phyloP scores from a whole-genome alignment of 2,888 invertebrate genomes.

The Periphyllus acericola region DNA sequence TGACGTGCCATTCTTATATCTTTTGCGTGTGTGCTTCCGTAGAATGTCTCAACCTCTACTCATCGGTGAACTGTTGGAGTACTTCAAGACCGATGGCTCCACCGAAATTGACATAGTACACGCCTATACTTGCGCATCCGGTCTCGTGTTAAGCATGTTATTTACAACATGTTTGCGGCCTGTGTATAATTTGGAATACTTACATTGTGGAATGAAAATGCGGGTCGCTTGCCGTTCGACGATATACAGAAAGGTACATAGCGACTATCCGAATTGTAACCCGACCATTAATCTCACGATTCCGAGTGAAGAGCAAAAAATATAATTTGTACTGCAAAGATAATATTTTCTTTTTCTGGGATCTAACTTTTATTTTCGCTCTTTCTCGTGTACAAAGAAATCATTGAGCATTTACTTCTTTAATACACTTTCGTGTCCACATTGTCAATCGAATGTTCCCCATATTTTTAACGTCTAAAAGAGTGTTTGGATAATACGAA shows the following conservation, averaged over 20 bases:
- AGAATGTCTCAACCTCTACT: constrained; percentile 67
- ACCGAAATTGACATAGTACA: not conserved
- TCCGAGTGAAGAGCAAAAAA: no score
- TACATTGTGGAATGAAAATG: constrained; percentile 68
- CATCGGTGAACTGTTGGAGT: constrained; percentile 67
- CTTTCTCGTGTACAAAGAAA: no score
- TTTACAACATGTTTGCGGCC: not conserved
- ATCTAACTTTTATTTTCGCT: no score
- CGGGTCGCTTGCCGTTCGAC: constrained; percentile 84
- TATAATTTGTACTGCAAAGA: no score
- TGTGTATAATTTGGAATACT: not conserved
- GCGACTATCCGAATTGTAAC: not conserved
- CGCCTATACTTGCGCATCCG: constrained; percentile 19
- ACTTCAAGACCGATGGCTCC: constrained; percentile 66
- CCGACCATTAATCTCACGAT: no score
- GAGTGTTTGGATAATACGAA: no score
- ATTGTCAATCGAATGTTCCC: no score
- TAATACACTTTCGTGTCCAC: no score
- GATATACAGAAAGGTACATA: constrained; percentile 83
- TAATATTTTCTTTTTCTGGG: no score
- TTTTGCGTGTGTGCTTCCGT: not conserved
- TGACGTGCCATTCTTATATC: not conserved
- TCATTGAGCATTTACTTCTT: no score
- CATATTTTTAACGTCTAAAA: no score
- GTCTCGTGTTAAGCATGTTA: not conserved